These are phyloP conservation scores for Euphonia xanthogaster DNA, from an alignment of 2,797 vertebrate genomes.

Conservation along the genomic window DNA sequence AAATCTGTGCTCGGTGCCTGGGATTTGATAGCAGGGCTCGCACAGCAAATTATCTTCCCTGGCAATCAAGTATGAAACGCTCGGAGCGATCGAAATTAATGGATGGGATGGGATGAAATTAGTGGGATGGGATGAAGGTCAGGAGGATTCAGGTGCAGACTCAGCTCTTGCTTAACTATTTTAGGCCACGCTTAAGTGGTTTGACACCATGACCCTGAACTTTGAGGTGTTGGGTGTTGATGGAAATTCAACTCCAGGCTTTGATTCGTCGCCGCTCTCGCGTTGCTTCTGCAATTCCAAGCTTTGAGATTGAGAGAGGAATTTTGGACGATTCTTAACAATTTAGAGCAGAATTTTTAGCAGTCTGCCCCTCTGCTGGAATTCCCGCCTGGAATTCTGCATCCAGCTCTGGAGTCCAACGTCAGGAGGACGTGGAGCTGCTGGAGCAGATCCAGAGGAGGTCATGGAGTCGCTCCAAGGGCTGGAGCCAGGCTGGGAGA, in stretches of 20 bases:
- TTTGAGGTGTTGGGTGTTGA: rapidly evolving
- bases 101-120: not conserved
- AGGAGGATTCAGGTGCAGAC: not conserved
- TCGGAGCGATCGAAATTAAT: not conserved
- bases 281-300: not conserved
- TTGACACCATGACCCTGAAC: not conserved
- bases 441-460: not conserved
- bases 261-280: not conserved
- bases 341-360: not conserved
- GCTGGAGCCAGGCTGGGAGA: not conserved
- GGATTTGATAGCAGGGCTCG: not conserved
- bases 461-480: not conserved
- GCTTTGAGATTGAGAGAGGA: not conserved
- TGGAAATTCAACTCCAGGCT: not conserved
- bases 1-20: not conserved
- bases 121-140: not conserved
- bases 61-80: not conserved
- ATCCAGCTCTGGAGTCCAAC: rapidly evolving
- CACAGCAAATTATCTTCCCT: not conserved
- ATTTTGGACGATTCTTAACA: not conserved
- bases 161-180: constrained; percentile 2
- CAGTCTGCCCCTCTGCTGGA: not conserved
- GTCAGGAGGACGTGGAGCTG: rapidly evolving
- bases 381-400: not conserved
- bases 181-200: not conserved